Evolutionary conservation across 2,113 vertebrate species (phyloP).

Genomic region (Bagarius yarrelli): DNA sequence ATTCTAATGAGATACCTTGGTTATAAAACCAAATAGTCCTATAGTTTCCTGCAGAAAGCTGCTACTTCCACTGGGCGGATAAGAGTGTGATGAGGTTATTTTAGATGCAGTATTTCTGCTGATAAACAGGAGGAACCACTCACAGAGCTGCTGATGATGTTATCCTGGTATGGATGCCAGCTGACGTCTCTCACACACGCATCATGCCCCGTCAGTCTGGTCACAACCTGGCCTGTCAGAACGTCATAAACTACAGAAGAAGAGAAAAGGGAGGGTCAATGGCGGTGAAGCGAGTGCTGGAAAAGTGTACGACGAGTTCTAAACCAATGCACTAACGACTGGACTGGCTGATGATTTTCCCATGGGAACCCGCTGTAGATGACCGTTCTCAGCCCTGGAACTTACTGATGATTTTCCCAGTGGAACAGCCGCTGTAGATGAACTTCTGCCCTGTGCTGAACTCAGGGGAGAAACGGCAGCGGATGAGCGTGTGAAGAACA

Average conservation of each 20-base stretch:
- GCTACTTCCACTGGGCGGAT: too few species aligned
- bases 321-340: not conserved
- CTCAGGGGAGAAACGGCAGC: conserved; percentile 85
- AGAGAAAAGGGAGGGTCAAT: not conserved
- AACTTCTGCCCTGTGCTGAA: conserved; percentile 86
- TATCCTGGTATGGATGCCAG: conserved; percentile 88
- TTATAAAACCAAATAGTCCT: too few species aligned
- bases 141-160: conserved; percentile 88
- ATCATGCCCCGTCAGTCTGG: conserved; percentile 79
- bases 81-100: too few species aligned
- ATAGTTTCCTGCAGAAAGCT: too few species aligned
- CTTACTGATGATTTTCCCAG: conserved; percentile 86
- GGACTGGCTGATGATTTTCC: conserved; percentile 83
- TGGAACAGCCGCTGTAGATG: conserved; percentile 90
- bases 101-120: too few species aligned
- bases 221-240: conserved; percentile 78
- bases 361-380: conserved; percentile 90
- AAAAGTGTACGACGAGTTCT: not conserved
- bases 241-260: conserved; percentile 80
- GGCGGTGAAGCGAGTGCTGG: not conserved
- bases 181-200: conserved; percentile 88
- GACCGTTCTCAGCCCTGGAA: conserved; percentile 52
- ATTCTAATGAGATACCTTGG: too few species aligned
- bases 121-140: conserved; percentile 55
- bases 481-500: conserved; percentile 87